These are phyloP conservation scores for Fissipunctia ypsillon DNA, from an alignment of 2,888 invertebrate genomes.

Conservation along the genomic window DNA sequence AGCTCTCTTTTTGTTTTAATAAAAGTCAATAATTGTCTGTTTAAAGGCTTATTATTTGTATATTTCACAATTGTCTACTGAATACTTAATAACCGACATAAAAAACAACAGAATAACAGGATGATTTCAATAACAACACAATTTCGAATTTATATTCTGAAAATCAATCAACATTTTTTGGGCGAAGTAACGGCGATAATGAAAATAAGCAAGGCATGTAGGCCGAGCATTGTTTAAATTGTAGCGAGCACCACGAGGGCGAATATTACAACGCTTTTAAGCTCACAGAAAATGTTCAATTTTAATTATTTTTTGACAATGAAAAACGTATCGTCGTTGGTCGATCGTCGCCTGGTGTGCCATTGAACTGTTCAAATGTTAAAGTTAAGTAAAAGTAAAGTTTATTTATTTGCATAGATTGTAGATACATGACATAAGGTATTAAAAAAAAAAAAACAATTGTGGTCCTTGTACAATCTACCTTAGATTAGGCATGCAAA, in stretches of 20 bases:
- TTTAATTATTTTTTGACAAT: conserved; percentile 48
- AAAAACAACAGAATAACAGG: conserved; percentile 33
- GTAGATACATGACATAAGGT: too few relatives aligned
- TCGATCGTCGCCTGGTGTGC: background rate
- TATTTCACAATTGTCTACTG: conserved; percentile 6
- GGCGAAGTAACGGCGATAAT: conserved; percentile 40
- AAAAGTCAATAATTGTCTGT: conserved; percentile 17
- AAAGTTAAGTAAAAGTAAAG: too few relatives aligned
- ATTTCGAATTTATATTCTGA: conserved; percentile 36
- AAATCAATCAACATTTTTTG: conserved; percentile 63
- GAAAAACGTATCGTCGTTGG: conserved; percentile 51
- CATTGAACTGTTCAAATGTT: background rate
- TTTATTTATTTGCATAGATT: too few relatives aligned
- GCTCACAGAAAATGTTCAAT: conserved; percentile 52
- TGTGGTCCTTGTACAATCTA: too few relatives aligned
- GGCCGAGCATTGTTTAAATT: conserved; percentile 54
- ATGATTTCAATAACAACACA: conserved; percentile 40
- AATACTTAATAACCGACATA: conserved; percentile 12
- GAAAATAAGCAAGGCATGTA: conserved; percentile 54
- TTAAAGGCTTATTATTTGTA: conserved; percentile 7
- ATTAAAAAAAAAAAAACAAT: too few relatives aligned
- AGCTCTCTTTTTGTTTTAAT: conserved; percentile 11
- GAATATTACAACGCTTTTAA: conserved; percentile 45
- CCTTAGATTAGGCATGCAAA: too few relatives aligned
- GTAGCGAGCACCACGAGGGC: conserved; percentile 25